Percentiles rank a stretch among this genome's conserved stretches.
phyloP scores from a whole-genome alignment of 2,888 invertebrate genomes.

The Gerris lacustris region DNA sequence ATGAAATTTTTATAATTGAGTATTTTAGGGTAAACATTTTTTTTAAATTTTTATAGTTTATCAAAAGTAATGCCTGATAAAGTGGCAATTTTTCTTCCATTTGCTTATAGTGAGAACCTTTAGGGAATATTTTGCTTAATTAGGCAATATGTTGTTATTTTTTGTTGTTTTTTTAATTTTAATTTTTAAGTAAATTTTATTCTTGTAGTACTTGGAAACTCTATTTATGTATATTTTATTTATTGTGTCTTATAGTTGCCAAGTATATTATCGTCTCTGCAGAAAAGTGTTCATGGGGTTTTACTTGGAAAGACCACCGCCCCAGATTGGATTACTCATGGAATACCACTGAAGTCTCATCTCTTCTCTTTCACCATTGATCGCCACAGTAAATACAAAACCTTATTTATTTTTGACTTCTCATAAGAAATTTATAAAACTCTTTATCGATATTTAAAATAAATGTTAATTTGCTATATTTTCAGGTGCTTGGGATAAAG shows the following conservation, averaged over 20 bases:
- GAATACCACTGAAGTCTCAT: constrained; percentile 50
- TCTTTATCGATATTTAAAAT: background rate
- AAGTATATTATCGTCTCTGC: constrained; percentile 67
- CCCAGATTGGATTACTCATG: constrained; percentile 80
- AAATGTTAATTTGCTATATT: background rate
- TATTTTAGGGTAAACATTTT: too few relatives aligned
- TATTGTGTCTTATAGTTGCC: constrained; percentile 61
- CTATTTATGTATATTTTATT: constrained; percentile 14
- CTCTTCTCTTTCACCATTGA: constrained; percentile 23
- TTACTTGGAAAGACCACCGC: constrained; percentile 69
- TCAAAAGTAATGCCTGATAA: too few relatives aligned
- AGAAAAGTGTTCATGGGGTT: constrained; percentile 78
- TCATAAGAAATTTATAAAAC: background rate
- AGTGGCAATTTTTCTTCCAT: too few relatives aligned
- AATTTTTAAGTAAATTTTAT: background rate
- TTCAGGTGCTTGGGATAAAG: constrained; percentile 12
- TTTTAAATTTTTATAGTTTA: too few relatives aligned
- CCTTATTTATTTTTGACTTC: too few relatives aligned
- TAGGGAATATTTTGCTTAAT: too few relatives aligned
- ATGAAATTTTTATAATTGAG: too few relatives aligned
- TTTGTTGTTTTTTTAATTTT: constrained; percentile 15
- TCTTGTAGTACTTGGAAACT: constrained; percentile 14
- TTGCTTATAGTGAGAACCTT: too few relatives aligned
- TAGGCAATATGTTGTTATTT: background rate
- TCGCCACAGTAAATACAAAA: background rate